Base-by-base conservation (phyloP, 2,888 invertebrate genomes). In the Cotesia congregata region DNA sequence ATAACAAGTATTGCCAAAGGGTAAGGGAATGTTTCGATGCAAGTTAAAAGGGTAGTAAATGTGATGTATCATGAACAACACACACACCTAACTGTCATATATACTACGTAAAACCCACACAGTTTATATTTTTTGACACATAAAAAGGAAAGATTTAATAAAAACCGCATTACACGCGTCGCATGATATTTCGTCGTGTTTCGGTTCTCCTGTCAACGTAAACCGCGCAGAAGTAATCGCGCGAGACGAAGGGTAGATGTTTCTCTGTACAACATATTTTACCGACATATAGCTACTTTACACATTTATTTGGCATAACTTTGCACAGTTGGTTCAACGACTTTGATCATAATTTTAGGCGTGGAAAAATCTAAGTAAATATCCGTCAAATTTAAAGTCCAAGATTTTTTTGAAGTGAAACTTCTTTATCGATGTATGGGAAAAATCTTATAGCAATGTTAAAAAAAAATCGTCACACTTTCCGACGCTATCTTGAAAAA, bases 131-230 rank as follows among this genome's bases (percentile, higher is more conserved):
- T 65, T 38, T 30, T 7, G 7, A 30, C 38, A 65, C 65, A 30
- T 12, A 72, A 38, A 50, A 60, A 72, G 68, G 75, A 80, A 78
- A 83, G 82, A 80, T 86, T 86, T 86, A 86, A 86, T 86, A 86
- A 86, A 86, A 86, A 86, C 83, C 86, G 86, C 86, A 86, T 86
- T 86, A 86, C 85, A 85, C 86, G 86, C 86, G 85, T 86, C 86
- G 85, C 82, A 81, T 86, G 85, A 86, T 85, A 85, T 50, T 86
- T 85, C 83, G 76, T 80, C 82, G 80, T 83, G 82, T 84, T 82
- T 79, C 76, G 70, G 67, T 69, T 61, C 79, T 80, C 79, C 67
- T 79, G 75, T 76, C 72, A 60, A 76, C 67, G 74, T 71, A 77
- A 67, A 71, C 77, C 74, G 70, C 77, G 67, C 71, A 77, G 70